Evolutionary conservation across 1,140 invertebrate species (phyloP).

Genomic region (Rhagoletis zephyria): DNA sequence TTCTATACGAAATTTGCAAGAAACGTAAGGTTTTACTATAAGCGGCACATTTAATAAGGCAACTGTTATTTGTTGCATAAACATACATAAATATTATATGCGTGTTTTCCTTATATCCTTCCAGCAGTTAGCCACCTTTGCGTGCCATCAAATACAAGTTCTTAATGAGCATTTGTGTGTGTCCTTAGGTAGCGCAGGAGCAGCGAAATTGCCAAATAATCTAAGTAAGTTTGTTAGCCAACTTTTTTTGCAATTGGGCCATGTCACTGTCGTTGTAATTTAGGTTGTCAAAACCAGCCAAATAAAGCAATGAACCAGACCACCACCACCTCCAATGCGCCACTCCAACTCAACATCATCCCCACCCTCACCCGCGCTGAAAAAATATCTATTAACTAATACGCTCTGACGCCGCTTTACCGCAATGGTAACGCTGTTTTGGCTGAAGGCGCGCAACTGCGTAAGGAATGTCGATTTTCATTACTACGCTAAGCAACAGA

Average conservation of each 20-base stretch:
- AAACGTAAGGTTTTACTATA: no score
- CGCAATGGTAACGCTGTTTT: neutral
- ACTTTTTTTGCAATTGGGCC: constrained; percentile 18
- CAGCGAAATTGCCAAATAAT: neutral
- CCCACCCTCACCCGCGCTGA: neutral
- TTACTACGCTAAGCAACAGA: constrained; percentile 37
- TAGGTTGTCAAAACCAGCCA: constrained; percentile 57
- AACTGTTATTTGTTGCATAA: no score
- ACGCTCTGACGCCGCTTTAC: neutral
- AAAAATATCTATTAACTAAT: constrained; percentile 19
- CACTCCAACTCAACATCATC: neutral
- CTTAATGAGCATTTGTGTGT: constrained; percentile 6
- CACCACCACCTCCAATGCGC: neutral
- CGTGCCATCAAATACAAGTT: neutral
- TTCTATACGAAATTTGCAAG: no score
- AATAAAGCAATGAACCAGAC: neutral
- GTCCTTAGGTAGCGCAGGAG: neutral
- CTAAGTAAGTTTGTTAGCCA: constrained; percentile 27
- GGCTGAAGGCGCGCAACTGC: constrained; percentile 54
- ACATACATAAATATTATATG: neutral
- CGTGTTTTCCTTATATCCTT: neutral
- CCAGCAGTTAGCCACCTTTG: neutral
- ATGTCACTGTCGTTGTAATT: constrained; percentile 56
- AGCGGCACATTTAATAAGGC: no score
- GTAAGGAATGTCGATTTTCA: constrained; percentile 57